These are phyloP conservation scores for Autographa gamma DNA, from an alignment of 2,888 invertebrate genomes.

Conservation along the genomic window DNA sequence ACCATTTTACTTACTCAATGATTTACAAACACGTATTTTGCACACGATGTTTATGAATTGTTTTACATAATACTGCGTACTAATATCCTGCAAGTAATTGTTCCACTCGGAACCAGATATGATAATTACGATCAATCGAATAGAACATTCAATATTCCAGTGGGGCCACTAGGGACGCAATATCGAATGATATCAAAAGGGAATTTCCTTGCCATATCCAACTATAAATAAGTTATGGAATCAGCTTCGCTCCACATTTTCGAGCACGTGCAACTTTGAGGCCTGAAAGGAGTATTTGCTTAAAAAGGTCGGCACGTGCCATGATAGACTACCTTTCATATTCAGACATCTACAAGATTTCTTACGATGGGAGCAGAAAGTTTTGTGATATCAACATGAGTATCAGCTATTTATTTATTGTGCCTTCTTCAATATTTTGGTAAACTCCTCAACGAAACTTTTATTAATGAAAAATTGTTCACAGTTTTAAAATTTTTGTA, in stretches of 20 bases:
- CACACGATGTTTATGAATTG: not conserved
- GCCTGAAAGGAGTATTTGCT: conserved; percentile 6
- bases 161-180: not conserved
- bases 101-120: not conserved
- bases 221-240: conserved; percentile 1
- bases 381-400: not conserved
- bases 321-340: not conserved
- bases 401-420: too few relatives aligned
- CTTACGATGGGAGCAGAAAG: not conserved
- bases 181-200: conserved; percentile 5
- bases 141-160: conserved; percentile 8
- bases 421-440: too few relatives aligned
- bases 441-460: too few relatives aligned
- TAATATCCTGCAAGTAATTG: not conserved
- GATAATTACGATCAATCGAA: not conserved
- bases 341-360: not conserved
- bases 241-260: conserved; percentile 1
- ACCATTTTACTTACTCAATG: not conserved
- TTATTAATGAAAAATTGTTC: too few relatives aligned
- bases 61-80: too few relatives aligned
- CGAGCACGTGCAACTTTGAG: not conserved
- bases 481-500: too few relatives aligned
- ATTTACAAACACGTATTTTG: not conserved
- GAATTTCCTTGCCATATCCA: conserved; percentile 3
- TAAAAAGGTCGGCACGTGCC: not conserved